phyloP scores from a whole-genome alignment of 1,140 invertebrate species.

The Trypoxylus dichotomus region DNA sequence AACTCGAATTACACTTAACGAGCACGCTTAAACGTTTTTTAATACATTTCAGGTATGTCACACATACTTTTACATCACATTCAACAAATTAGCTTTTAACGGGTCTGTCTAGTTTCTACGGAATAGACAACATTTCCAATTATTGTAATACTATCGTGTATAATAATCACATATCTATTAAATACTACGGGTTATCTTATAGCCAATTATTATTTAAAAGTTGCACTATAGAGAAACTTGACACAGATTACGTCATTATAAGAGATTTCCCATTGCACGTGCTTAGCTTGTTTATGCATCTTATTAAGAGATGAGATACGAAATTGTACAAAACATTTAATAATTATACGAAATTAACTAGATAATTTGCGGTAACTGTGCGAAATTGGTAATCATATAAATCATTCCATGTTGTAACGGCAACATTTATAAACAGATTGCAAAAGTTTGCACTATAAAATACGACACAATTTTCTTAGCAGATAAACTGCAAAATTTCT shows the following conservation, averaged over 20 bases:
- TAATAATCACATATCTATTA: neutral
- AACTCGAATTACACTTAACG: constrained; percentile 2
- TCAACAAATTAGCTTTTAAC: neutral
- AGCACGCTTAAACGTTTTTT: neutral
- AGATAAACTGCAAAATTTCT: neutral
- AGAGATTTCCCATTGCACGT: constrained; percentile 10
- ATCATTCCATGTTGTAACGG: neutral
- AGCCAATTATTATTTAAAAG: neutral
- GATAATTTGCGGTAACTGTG: neutral
- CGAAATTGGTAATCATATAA: neutral
- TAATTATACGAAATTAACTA: neutral
- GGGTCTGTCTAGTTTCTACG: neutral
- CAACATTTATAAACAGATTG: neutral
- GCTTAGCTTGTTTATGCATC: neutral
- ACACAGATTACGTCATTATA: constrained; percentile 4
- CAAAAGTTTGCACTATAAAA: neutral
- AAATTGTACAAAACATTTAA: neutral
- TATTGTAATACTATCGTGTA: neutral
- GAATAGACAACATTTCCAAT: neutral
- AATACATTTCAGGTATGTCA: neutral
- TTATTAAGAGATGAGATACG: neutral
- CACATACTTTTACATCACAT: neutral
- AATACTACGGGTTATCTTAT: neutral
- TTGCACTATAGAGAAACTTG: constrained; percentile 9
- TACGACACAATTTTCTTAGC: neutral